Evolutionary conservation across 2,888 invertebrate species (phyloP).

Genomic region (Cryptosula pallasiana): DNA sequence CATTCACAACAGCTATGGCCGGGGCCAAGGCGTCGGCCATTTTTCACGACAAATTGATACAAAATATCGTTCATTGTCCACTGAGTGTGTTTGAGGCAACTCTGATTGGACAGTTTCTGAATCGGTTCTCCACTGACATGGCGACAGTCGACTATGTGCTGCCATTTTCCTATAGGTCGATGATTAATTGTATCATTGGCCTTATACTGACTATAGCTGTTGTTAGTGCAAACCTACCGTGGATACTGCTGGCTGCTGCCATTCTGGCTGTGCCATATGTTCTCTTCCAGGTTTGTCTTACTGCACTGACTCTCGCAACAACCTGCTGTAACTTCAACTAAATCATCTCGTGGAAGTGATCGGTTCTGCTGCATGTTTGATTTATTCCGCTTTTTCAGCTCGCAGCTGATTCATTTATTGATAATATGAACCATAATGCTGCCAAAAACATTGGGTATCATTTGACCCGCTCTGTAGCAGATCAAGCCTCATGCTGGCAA

Average conservation of each 20-base stretch:
- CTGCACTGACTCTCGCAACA: too few relatives aligned
- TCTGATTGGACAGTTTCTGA: slow-evolving; percentile 54
- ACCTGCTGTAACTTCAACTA: too few relatives aligned
- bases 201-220: slow-evolving; percentile 33
- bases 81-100: slow-evolving; percentile 43
- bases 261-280: slow-evolving; percentile 36
- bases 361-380: too few relatives aligned
- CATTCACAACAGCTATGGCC: slow-evolving; percentile 45
- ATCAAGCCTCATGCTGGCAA: too few relatives aligned
- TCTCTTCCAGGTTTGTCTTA: slow-evolving; percentile 39
- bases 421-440: too few relatives aligned
- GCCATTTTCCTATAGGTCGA: slow-evolving; percentile 43
- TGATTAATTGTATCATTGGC: slow-evolving; percentile 38
- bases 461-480: too few relatives aligned
- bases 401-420: too few relatives aligned
- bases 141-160: slow-evolving; percentile 41
- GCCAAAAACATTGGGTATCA: too few relatives aligned
- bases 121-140: slow-evolving; percentile 45
- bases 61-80: slow-evolving; percentile 44
- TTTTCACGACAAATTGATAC: slow-evolving; percentile 46
- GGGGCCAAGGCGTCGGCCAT: slow-evolving; percentile 50
- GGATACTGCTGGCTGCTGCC: slow-evolving; percentile 34
- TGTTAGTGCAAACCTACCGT: slow-evolving; percentile 35
- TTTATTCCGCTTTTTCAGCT: too few relatives aligned
- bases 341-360: too few relatives aligned